Conservation (phyloP, 1,140 invertebrate genomes). For the Drosophila ambigua region DNA sequence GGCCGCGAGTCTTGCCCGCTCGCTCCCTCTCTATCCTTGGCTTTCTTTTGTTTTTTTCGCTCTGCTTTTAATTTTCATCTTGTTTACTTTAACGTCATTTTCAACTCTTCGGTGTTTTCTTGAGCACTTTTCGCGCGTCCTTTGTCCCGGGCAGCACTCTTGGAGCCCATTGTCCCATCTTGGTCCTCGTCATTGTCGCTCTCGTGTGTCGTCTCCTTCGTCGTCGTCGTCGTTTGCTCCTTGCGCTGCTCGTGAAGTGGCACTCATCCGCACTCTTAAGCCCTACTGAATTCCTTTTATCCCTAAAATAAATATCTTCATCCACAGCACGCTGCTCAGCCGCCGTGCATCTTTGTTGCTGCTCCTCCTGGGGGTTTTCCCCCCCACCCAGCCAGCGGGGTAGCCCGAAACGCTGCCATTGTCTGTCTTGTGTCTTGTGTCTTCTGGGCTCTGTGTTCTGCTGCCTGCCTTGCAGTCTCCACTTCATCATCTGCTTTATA, state of each 20-base stretch:
- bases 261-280: conserved; percentile 83
- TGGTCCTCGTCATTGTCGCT: conserved; percentile 54
- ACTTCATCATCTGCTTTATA: conserved; percentile 69
- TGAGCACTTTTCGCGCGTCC: conserved; percentile 70
- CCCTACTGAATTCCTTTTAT: conserved; percentile 83
- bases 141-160: conserved; percentile 42
- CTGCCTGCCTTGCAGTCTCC: conserved; percentile 24
- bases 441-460: conserved; percentile 23
- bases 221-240: conserved; percentile 50
- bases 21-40: conserved; percentile 10
- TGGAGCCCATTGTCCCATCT: conserved; percentile 33
- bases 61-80: conserved; percentile 81
- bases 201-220: conserved; percentile 60
- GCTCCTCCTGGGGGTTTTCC: conserved; percentile 46
- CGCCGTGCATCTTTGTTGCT: conserved; percentile 35
- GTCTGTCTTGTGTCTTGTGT: conserved; percentile 33
- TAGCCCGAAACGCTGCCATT: conserved; percentile 52
- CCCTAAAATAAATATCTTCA: conserved; percentile 83
- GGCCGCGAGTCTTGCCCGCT: conserved; percentile 21
- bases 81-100: conserved; percentile 83
- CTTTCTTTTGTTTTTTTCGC: conserved; percentile 17
- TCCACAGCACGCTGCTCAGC: conserved; percentile 51
- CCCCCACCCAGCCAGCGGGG: conserved; percentile 28
- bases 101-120: conserved; percentile 82
- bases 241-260: conserved; percentile 77